Evolutionary conservation across 2,113 vertebrate species (phyloP), one percentile per base, ranked within the genome.

Genomic region (Clarias batrachus): DNA sequence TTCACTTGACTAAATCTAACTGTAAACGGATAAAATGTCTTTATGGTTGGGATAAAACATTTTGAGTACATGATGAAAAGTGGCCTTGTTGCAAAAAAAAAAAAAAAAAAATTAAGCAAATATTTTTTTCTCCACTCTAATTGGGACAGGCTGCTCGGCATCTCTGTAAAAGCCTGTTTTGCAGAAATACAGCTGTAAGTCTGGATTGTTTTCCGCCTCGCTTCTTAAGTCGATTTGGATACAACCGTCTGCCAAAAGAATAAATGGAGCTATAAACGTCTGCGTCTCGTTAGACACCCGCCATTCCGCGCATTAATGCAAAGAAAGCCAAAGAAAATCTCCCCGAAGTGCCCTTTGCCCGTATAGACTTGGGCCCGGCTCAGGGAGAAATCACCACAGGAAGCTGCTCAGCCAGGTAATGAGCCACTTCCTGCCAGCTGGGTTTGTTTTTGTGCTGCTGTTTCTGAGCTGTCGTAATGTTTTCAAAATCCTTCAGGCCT

Each of bases 401-500:
- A 87, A 41, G 14, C 83, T 41, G 54, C 83, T 85, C 71, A 82
- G 79, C 71, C 54, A 85, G 71, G 86, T 92, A 93, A 93, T 87
- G 78, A 88, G 19, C 85, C 73, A 62, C 92, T 93, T 93, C 92
- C 92, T 92, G 91, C 57, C 86, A 88, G 89, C 87, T 33, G 27
- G 85, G 70, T 90, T 86, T 13, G 73, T 57, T 89, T 89, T 82
- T 66, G 84, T 14, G 71, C 90, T 90, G 88, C 87, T 86, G 23
- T 80, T 81, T 63, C 78, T 87, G 92, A 91, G 62, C 86, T 41
- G 66, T 84, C 66, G 56, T 84, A 77, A 81, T 89, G 81, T 89
- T 90, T 89, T 80, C 9, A 13, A 37, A 83, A 59, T 48, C 30
- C 11, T 37, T 33, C 60, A 70, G 62, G 48, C 57, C 81, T 37